Conservation (phyloP, 2,797 vertebrate genomes). For the Emys orbicularis region DNA sequence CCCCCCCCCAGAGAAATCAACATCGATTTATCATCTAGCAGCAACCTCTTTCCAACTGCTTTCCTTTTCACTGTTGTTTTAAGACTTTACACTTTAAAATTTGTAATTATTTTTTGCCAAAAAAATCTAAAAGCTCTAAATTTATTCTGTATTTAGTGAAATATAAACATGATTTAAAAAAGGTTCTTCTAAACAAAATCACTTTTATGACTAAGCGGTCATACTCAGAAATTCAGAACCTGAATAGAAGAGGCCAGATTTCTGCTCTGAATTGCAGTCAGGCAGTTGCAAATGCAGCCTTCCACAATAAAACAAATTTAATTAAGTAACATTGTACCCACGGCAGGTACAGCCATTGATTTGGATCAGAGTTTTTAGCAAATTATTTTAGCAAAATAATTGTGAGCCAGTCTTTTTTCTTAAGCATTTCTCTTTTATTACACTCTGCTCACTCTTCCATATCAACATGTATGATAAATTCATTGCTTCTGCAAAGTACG, state of each 20-base stretch:
- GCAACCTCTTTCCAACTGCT: not conserved
- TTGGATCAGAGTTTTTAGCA: slow-evolving; percentile 19
- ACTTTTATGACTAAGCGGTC: slow-evolving; percentile 53
- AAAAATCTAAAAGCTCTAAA: not conserved
- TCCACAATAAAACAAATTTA: slow-evolving; percentile 26
- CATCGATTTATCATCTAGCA: not conserved
- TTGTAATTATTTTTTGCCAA: slow-evolving; percentile 50
- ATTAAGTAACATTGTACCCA: slow-evolving; percentile 40
- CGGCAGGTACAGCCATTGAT: slow-evolving; percentile 9
- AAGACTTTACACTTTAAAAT: slow-evolving; percentile 41
- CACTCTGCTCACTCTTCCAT: not conserved
- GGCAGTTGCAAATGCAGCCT: not conserved
- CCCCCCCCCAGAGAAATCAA: slow-evolving; percentile 39
- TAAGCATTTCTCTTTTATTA: not conserved
- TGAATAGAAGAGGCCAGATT: slow-evolving; percentile 22
- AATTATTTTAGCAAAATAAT: slow-evolving; percentile 35
- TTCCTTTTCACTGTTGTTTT: slow-evolving; percentile 26
- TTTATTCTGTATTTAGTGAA: slow-evolving; percentile 56
- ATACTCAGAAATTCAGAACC: slow-evolving; percentile 40
- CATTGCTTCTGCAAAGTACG: not conserved
- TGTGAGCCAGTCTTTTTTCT: not conserved
- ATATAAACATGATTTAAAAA: slow-evolving; percentile 35
- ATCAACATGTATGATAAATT: not conserved
- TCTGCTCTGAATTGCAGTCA: not conserved
- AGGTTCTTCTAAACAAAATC: slow-evolving; percentile 56